A percentile compares a stretch with the other conserved stretches of the same genome.
Evolutionary conservation across 2,888 invertebrate species (phyloP).

Genomic region (Heliconius charithonia): DNA sequence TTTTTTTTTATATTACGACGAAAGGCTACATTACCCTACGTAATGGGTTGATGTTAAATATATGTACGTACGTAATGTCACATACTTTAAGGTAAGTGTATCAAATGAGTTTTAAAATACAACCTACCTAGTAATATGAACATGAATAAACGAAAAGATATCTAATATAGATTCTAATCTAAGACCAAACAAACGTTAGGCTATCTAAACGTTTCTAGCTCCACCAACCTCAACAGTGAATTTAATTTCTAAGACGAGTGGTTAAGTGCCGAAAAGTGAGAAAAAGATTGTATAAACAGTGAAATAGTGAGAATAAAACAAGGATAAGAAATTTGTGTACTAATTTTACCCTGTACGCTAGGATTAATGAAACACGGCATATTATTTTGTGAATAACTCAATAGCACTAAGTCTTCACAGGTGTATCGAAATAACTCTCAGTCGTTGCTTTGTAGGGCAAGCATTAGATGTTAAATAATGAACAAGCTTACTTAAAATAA

Average conservation of each 20-base stretch:
- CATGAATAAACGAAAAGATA: slow-evolving; percentile 53
- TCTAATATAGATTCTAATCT: slow-evolving; percentile 64
- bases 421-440: slow-evolving; percentile 61
- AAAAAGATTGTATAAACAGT: slow-evolving; percentile 75
- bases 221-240: slow-evolving; percentile 77
- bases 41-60: slow-evolving; percentile 73
- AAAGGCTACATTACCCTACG: slow-evolving; percentile 77
- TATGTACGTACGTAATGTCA: slow-evolving; percentile 46
- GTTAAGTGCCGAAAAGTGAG: slow-evolving; percentile 78
- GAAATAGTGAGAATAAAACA: slow-evolving; percentile 77
- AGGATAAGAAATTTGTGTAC: slow-evolving; percentile 75
- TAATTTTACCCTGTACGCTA: slow-evolving; percentile 84
- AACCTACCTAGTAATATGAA: slow-evolving; percentile 57
- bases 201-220: slow-evolving; percentile 71
- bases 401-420: slow-evolving; percentile 34
- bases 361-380: slow-evolving; percentile 72
- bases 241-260: slow-evolving; percentile 70
- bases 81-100: slow-evolving; percentile 53
- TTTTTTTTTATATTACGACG: slow-evolving; percentile 67
- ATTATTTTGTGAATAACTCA: slow-evolving; percentile 40
- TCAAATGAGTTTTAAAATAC: slow-evolving; percentile 58
- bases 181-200: slow-evolving; percentile 65
- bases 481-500: slow-evolving; percentile 53
- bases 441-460: slow-evolving; percentile 73
- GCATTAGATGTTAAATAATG: slow-evolving; percentile 67